A percentile compares a stretch with the other conserved stretches of the same genome.
phyloP scores from a whole-genome alignment of 2,797 vertebrate species.

The Poecilia gillii region DNA sequence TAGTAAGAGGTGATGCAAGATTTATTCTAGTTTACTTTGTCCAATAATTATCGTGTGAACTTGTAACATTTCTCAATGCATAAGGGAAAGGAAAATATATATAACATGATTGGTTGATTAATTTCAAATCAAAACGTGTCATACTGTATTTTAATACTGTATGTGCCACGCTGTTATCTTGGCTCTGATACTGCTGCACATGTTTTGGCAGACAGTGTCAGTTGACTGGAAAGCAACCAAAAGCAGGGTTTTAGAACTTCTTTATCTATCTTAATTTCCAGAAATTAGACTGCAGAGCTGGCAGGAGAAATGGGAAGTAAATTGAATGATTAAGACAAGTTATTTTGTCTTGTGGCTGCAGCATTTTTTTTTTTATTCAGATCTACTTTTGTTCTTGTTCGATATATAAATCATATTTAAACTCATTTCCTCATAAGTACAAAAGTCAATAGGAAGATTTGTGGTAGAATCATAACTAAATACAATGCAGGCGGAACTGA shows the following conservation, averaged over 20 bases:
- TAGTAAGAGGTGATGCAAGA: conserved; percentile 19
- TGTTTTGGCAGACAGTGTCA: conserved; percentile 28
- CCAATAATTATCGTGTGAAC: neutral
- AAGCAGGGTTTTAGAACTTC: conserved; percentile 14
- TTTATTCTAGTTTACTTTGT: conserved; percentile 6
- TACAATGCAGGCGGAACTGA: conserved; percentile 1
- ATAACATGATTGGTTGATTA: neutral
- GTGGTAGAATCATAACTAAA: conserved; percentile 5
- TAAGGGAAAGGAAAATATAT: neutral
- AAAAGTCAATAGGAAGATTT: conserved; percentile 12
- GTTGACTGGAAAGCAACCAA: conserved; percentile 33
- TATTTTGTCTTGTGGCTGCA: conserved; percentile 17
- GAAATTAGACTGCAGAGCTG: conserved; percentile 20
- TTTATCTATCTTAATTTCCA: conserved; percentile 36
- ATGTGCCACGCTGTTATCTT: conserved; percentile 1
- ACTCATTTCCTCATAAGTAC: neutral
- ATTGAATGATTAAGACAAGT: conserved; percentile 25
- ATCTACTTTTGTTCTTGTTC: neutral
- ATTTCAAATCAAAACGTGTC: neutral
- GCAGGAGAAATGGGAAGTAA: conserved; percentile 21
- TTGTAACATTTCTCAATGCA: conserved; percentile 11
- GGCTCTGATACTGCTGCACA: conserved; percentile 15
- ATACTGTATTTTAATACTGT: conserved; percentile 10
- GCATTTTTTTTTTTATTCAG: neutral
- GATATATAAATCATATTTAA: neutral